These are phyloP conservation scores for Poecilia velifera DNA, from an alignment of 2,797 vertebrate genomes.

Conservation along the genomic window DNA sequence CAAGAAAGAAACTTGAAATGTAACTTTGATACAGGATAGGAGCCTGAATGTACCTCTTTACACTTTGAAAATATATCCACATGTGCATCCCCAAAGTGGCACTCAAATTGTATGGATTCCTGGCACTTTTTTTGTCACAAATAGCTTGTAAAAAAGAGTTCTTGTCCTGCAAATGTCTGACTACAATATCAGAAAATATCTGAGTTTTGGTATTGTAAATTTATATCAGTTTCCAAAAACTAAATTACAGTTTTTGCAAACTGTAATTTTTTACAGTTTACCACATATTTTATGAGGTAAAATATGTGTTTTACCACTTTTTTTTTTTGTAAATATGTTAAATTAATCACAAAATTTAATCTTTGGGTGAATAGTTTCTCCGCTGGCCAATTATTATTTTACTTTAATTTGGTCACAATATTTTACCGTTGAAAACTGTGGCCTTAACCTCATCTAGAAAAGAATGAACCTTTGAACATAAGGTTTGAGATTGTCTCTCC, in stretches of 20 bases:
- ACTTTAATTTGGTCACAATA: neutral
- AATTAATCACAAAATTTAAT: neutral
- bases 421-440: neutral
- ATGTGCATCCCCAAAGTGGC: neutral
- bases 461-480: neutral
- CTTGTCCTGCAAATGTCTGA: no score
- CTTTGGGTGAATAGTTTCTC: neutral
- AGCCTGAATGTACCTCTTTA: neutral
- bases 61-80: neutral
- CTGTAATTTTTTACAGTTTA: neutral
- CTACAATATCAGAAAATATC: no score
- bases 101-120: neutral
- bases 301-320: no score
- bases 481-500: neutral
- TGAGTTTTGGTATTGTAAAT: neutral
- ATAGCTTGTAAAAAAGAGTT: no score
- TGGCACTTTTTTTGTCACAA: no score
- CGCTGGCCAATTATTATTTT: neutral
- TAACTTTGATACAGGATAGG: neutral
- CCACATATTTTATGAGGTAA: no score
- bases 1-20: neutral
- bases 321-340: neutral
- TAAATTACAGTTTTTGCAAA: neutral
- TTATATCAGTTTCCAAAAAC: neutral
- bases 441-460: neutral